A percentile compares a stretch with the other conserved stretches of the same genome.
Evolutionary conservation across 2,113 vertebrate species (phyloP).

Genomic region (Antechinus flavipes): DNA sequence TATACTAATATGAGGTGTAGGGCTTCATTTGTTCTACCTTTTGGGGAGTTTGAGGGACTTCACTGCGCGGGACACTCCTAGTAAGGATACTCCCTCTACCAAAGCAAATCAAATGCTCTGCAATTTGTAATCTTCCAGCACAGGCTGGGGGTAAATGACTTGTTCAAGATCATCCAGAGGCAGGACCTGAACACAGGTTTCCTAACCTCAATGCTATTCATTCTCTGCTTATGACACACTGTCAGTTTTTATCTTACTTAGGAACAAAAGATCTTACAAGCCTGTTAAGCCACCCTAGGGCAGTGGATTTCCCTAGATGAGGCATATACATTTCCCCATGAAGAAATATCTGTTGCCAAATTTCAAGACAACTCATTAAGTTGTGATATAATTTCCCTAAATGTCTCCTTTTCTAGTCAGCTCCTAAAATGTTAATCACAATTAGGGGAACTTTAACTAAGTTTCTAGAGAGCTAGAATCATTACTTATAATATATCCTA

Average conservation of each 20-base stretch:
- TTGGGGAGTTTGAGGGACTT: background rate
- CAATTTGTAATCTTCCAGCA: background rate
- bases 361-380: background rate
- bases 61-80: background rate
- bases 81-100: background rate
- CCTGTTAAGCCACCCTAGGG: background rate
- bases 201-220: background rate
- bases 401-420: background rate
- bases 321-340: background rate
- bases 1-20: background rate
- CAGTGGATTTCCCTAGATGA: background rate
- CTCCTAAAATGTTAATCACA: background rate
- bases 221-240: background rate
- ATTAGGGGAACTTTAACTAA: background rate
- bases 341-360: background rate
- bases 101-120: background rate
- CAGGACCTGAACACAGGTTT: background rate
- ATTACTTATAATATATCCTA: background rate
- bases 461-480: background rate
- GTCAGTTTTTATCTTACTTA: background rate
- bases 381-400: background rate
- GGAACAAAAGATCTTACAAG: background rate
- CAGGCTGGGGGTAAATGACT: background rate
- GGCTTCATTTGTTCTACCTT: background rate
- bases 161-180: background rate